Percentiles rank a stretch among this genome's conserved stretches.
These are phyloP conservation scores for Saturnia japonica DNA, from an alignment of 2,888 invertebrate genomes.

Conservation along the genomic window DNA sequence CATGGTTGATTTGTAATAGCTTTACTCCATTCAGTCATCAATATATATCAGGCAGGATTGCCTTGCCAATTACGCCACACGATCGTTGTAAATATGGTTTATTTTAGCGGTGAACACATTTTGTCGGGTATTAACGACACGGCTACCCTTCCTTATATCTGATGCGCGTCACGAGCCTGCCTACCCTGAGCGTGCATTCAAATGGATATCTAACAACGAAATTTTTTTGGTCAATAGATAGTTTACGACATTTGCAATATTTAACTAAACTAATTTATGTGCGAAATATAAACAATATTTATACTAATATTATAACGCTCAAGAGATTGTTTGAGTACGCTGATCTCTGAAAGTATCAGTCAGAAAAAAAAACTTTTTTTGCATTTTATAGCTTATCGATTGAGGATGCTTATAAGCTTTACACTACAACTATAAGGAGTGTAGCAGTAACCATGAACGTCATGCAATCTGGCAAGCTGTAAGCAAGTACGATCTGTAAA, in stretches of 20 bases:
- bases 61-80: constrained; percentile 22
- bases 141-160: constrained; percentile 38
- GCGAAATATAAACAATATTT: neutral
- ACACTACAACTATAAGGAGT: too few species aligned
- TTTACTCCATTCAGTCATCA: constrained; percentile 43
- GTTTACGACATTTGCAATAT: constrained; percentile 3
- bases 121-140: constrained; percentile 4
- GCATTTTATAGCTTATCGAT: too few species aligned
- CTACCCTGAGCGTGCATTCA: constrained; percentile 47
- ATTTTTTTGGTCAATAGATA: constrained; percentile 43
- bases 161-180: constrained; percentile 48
- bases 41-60: constrained; percentile 34
- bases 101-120: constrained; percentile 16
- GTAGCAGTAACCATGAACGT: too few species aligned
- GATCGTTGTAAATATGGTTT: constrained; percentile 21
- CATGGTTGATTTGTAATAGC: constrained; percentile 52
- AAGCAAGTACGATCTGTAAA: too few species aligned
- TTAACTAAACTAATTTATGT: neutral
- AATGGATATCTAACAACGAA: constrained; percentile 56
- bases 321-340: too few species aligned
- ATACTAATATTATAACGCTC: too few species aligned
- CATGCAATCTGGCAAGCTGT: too few species aligned
- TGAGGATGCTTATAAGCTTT: too few species aligned
- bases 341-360: too few species aligned
- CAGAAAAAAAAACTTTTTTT: too few species aligned